Conservation (phyloP, 2,113 vertebrate species). For the Halichoerus grypus region DNA sequence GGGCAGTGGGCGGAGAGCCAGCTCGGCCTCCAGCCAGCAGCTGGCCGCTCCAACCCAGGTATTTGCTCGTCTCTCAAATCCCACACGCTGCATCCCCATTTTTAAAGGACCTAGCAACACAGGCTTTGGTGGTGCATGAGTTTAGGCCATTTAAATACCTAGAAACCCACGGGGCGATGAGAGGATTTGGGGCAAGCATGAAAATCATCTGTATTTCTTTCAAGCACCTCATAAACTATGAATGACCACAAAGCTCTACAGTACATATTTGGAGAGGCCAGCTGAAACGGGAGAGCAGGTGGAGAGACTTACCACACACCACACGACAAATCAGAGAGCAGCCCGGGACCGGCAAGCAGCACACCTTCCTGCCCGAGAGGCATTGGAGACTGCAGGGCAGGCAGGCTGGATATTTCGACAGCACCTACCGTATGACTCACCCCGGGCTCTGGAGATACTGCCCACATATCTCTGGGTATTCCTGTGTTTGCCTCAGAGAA, state of each 20-base stretch:
- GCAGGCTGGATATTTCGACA: neutral
- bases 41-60: neutral
- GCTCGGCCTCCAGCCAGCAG: neutral
- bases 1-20: neutral
- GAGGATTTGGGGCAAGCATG: neutral
- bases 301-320: slow-evolving; percentile 68
- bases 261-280: neutral
- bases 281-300: neutral
- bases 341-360: neutral
- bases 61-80: neutral
- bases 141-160: neutral
- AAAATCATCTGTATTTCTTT: neutral
- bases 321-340: neutral
- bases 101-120: neutral
- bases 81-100: neutral
- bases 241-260: neutral
- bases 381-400: neutral
- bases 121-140: neutral
- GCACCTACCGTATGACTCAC: slow-evolving; percentile 69
- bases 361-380: neutral
- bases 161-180: slow-evolving; percentile 37
- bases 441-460: slow-evolving; percentile 57
- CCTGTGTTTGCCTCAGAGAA: slow-evolving; percentile 62
- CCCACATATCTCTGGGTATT: slow-evolving; percentile 58
- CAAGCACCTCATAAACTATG: neutral